A percentile compares a stretch with the other conserved stretches of the same genome.
phyloP scores from a whole-genome alignment of 2,113 vertebrate species.

The Indicator maculatus region DNA sequence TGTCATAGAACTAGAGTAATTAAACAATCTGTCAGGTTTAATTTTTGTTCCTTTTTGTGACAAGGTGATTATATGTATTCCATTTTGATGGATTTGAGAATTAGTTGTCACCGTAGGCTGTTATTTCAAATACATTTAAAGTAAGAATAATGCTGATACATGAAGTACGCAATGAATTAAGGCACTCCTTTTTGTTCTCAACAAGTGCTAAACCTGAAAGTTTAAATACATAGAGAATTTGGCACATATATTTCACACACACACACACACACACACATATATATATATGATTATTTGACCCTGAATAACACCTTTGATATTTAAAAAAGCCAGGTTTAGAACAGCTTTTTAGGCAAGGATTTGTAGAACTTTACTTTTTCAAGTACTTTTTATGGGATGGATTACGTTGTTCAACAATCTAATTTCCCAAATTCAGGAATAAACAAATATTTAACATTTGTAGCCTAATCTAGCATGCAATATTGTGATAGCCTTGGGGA shows the following conservation, averaged over 20 bases:
- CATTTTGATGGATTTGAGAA: conserved; percentile 35
- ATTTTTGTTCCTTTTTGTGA: conserved; percentile 10
- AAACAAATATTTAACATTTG: not conserved
- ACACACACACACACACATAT: no score
- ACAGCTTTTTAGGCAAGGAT: not conserved
- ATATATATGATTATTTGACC: not conserved
- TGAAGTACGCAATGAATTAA: not conserved
- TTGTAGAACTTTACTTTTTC: not conserved
- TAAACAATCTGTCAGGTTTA: not conserved
- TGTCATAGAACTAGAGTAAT: no score
- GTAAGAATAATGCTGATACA: not conserved
- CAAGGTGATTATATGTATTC: conserved; percentile 14
- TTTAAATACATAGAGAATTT: not conserved
- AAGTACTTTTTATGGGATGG: not conserved
- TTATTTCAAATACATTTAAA: conserved; percentile 28
- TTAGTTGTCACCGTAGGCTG: conserved; percentile 14
- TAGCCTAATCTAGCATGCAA: not conserved
- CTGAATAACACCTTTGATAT: not conserved
- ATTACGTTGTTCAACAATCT: not conserved
- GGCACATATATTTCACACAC: not conserved
- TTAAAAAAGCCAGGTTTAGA: not conserved
- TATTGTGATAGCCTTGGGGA: not conserved
- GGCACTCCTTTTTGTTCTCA: not conserved
- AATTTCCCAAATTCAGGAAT: not conserved
- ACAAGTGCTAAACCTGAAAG: not conserved